A percentile compares a stretch with the other conserved stretches of the same genome.
These are phyloP conservation scores for Dicaeum eximium DNA, from an alignment of 2,113 vertebrate genomes.

Conservation along the genomic window DNA sequence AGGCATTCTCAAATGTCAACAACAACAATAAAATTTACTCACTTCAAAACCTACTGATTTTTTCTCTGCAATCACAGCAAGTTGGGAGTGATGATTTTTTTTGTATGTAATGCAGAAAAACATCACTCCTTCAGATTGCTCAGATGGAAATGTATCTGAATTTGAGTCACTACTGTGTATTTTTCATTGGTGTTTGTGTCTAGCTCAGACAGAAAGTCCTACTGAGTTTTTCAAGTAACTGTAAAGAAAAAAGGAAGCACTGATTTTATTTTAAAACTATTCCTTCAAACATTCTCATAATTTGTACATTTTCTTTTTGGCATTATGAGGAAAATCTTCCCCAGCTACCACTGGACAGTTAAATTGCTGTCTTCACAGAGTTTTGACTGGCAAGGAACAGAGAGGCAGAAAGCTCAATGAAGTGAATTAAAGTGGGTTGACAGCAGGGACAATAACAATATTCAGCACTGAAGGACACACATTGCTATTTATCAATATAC, in stretches of 20 bases:
- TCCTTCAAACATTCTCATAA: not conserved
- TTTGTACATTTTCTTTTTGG: not conserved
- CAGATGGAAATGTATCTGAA: not conserved
- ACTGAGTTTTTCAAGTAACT: not conserved
- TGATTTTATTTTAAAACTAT: not conserved
- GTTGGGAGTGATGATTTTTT: not conserved
- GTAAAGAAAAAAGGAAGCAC: not conserved
- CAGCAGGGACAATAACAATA: not conserved
- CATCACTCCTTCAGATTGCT: not conserved
- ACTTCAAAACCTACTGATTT: not conserved
- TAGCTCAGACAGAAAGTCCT: not conserved
- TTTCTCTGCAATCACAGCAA: not conserved
- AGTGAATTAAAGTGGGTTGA: not conserved
- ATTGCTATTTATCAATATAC: not conserved
- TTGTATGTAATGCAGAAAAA: not conserved
- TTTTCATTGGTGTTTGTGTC: not conserved
- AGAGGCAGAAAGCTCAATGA: not conserved
- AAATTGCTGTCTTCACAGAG: not conserved
- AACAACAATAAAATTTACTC: not conserved
- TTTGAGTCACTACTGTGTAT: not conserved
- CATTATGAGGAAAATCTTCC: not conserved
- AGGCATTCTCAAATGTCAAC: not conserved
- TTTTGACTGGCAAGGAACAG: not conserved
- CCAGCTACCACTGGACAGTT: not conserved
- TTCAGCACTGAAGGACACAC: not conserved